Base-by-base conservation (phyloP, 2,888 invertebrate genomes). In the Agapetus fuscipes region DNA sequence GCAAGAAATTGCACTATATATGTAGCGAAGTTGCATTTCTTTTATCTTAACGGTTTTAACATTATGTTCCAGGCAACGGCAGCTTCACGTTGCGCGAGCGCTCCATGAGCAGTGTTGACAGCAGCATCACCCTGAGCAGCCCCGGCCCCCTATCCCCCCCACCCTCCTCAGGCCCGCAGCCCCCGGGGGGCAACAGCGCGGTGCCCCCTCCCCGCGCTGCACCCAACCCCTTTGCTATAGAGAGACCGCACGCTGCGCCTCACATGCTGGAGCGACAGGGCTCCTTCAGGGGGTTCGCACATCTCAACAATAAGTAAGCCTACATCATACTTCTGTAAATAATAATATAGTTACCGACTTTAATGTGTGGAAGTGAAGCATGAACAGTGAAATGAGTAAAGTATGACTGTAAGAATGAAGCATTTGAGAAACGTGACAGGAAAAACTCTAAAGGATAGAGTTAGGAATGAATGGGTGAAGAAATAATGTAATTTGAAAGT, bases 241-340 rank as follows among this genome's bases (percentile, higher is more conserved):
- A 93, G 61, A 75, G 95, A 36, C 97, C 97, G 2, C 94, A 94
- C 58, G 96, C 96, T 41, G 94, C 96, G 28, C 86, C 88, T 20
- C 84, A 87, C 50, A 83, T 97, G 78, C 73, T 98, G 38, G 88
- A 95, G 61, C 73, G 97, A 20, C 96, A 98, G 66, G 91, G 94
- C 49, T 93, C 93, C 46, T 93, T 94, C 72, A 76, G 94, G 37
- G 91, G 90, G 33, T 88, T 95, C 62, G 78, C 82, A 52, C 86
- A 86, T 55, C 69, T 83, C 26, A 80, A 79, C 51, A 70, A 70
- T 56, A 69, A 64, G 69, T 68, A 30, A 41, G 47, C 47, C 3
- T 14, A 25, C 9, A n/a, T 17, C 17, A 26, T 34, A 11, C 25
- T 12, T 11, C 11, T 20, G 20, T 20, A 9, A 20, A 6, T 20